phyloP scores from a whole-genome alignment of 2,113 vertebrate genomes.

The Pampusana beccarii region DNA sequence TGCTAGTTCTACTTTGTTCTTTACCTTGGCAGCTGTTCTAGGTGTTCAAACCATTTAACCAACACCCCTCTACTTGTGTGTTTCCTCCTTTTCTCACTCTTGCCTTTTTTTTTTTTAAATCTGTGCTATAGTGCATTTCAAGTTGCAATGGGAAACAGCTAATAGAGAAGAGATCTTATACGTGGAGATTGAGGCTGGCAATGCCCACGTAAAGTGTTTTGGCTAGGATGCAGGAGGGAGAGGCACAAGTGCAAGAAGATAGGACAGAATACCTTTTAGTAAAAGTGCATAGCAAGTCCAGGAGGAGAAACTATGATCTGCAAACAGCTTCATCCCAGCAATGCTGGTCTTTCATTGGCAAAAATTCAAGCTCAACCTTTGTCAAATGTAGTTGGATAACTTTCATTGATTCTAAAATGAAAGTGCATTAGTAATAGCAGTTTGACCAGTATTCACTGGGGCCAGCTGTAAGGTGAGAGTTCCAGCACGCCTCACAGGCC shows the following conservation, averaged over 20 bases:
- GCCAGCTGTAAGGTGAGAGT: not conserved
- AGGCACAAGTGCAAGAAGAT: not conserved
- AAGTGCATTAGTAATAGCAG: not conserved
- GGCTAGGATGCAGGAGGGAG: not conserved
- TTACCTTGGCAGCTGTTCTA: not conserved
- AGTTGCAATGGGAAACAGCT: not conserved
- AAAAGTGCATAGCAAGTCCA: no score
- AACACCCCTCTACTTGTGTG: rapidly evolving
- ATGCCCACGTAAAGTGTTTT: not conserved
- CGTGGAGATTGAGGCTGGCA: not conserved
- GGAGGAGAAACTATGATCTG: not conserved
- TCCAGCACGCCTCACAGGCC: rapidly evolving
- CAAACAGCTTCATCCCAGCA: not conserved
- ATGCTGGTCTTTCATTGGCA: not conserved
- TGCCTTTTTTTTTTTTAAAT: not conserved
- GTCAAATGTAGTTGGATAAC: not conserved
- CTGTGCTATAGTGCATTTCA: not conserved
- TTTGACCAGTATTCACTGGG: rapidly evolving
- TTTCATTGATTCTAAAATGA: not conserved
- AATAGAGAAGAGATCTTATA: not conserved
- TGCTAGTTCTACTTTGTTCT: not conserved
- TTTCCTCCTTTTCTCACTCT: not conserved
- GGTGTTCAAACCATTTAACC: not conserved
- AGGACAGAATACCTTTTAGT: not conserved
- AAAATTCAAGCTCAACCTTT: not conserved